Base-by-base conservation (phyloP, 2,888 invertebrate species). In the Xanthia icteritia region DNA sequence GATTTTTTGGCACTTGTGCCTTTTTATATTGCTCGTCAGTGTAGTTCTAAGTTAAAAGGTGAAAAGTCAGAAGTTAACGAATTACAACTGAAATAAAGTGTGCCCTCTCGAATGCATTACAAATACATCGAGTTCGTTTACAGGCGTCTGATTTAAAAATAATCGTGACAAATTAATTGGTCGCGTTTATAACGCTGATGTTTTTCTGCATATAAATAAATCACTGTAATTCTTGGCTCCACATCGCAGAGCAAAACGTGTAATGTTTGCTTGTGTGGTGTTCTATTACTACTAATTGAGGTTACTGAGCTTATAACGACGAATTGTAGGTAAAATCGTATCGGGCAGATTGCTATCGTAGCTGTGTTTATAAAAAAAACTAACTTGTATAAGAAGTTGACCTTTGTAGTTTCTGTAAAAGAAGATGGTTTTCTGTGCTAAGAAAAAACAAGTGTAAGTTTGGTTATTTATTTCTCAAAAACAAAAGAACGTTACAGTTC, bases 111-210 rank as follows among this genome's bases (percentile, higher is more conserved):
- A 58, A 66, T 42, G 36, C 56, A 77, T 36, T 70, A 56, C 66
- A 66, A 70, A 66, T 70, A 39, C 15, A 77, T 56, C 6, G 82
- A 82, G 70, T 82, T 61, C 82, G 5, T 58, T 58, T 70, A 78
- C 72, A 73, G 36, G 65, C 73, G 64, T 23, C 23, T 36, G 66
- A 83, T 83, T 78, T 63, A 84, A 79, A 82, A 82, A 82, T 82
- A 82, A 79, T 68, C 84, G 71, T 84, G 84, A 83, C 84, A 74
- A 83, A 83, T 84, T 82, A 83, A 82, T 82, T 82, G 74, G 80
- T 64, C 31, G 39, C 27, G 66, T 79, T 70, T 83, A 83, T 61
- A 74, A 23, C 73, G 58, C 11, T 23, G 63, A 70, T 79, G 79
- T 74, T 83, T 82, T 83, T 74, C 54, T 70, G 82, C 71, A 63